phyloP scores from a whole-genome alignment of 2,888 invertebrate genomes.

The Sarcophaga carnaria region DNA sequence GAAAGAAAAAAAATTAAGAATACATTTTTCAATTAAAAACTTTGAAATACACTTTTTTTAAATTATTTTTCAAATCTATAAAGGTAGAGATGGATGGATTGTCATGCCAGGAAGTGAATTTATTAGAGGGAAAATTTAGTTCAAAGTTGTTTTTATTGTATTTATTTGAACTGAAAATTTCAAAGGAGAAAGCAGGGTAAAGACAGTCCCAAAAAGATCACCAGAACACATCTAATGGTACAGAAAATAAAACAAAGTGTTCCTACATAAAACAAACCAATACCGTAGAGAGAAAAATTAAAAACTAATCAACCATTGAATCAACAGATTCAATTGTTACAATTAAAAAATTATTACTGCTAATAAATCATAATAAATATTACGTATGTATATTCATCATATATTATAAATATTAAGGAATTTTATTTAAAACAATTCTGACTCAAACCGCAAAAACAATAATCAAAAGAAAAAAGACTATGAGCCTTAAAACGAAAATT shows the following conservation, averaged over 20 bases:
- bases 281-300: neutral
- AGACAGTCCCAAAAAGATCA: slow-evolving; percentile 31
- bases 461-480: slow-evolving; percentile 10
- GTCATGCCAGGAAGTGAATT: slow-evolving; percentile 45
- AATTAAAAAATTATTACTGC: no score
- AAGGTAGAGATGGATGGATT: neutral
- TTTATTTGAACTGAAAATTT: slow-evolving; percentile 22
- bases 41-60: neutral
- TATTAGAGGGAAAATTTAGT: neutral
- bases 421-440: neutral
- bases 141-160: neutral
- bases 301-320: neutral
- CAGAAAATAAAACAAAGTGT: slow-evolving; percentile 30
- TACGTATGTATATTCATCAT: neutral
- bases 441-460: slow-evolving; percentile 33
- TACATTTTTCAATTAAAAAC: slow-evolving; percentile 45
- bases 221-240: slow-evolving; percentile 19
- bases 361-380: no score
- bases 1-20: slow-evolving; percentile 55
- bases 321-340: neutral
- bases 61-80: slow-evolving; percentile 27
- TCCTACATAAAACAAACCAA: neutral
- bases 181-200: neutral
- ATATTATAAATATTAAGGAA: neutral
- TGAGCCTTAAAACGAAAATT: slow-evolving; percentile 27